These are phyloP conservation scores for Acanthopleura granulata DNA, from an alignment of 2,888 invertebrate species.

Conservation along the genomic window DNA sequence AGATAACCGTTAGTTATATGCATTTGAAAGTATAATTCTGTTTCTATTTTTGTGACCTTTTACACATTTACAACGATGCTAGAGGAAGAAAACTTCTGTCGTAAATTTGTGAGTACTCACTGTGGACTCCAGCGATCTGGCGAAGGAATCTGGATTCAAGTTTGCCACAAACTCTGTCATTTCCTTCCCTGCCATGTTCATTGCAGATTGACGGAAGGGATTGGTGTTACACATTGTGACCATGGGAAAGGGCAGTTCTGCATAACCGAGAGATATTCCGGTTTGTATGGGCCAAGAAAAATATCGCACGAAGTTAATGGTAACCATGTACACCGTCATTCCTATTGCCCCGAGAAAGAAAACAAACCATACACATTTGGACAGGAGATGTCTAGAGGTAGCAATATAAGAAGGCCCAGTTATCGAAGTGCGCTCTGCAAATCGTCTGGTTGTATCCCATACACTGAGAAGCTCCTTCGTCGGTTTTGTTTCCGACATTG, in stretches of 20 bases:
- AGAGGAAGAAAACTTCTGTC: no score
- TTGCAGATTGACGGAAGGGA: neutral
- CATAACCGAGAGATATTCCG: neutral
- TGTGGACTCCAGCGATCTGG: neutral
- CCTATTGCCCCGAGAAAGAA: slow-evolving; percentile 3
- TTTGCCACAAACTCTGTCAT: neutral
- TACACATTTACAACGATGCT: neutral
- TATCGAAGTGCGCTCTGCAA: neutral
- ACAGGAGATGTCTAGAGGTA: neutral
- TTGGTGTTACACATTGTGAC: slow-evolving; percentile 8
- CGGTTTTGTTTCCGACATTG: no score
- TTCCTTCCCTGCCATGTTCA: neutral
- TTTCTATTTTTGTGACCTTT: neutral
- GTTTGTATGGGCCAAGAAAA: neutral
- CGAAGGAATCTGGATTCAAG: neutral
- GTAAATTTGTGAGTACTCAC: neutral
- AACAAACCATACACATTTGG: neutral
- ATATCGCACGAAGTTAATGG: neutral
- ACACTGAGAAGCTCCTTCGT: neutral
- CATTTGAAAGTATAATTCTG: neutral
- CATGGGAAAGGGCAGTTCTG: neutral
- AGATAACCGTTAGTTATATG: no score
- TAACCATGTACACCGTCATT: slow-evolving; percentile 13
- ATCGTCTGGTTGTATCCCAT: neutral
- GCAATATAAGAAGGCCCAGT: slow-evolving; percentile 1